Percentiles rank a stretch among this genome's conserved stretches.
Evolutionary conservation across 2,113 vertebrate genomes (phyloP).

Genomic region (Phrynosoma blainvillii): DNA sequence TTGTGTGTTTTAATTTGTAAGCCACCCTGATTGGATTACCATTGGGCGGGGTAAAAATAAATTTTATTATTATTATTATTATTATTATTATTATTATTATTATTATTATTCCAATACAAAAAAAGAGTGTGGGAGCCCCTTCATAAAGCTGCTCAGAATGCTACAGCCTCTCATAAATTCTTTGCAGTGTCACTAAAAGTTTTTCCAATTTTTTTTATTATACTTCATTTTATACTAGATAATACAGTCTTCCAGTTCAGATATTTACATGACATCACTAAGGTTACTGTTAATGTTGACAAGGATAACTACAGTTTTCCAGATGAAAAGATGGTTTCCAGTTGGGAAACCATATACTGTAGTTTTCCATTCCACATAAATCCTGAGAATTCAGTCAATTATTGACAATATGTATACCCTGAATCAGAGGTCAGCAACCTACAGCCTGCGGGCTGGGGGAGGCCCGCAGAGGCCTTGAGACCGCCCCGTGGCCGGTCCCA

Average conservation of each 20-base stretch:
- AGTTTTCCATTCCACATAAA: slow-evolving; percentile 4
- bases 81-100: too few relatives aligned
- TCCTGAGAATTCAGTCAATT: not conserved
- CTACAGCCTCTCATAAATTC: not conserved
- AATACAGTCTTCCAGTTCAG: not conserved
- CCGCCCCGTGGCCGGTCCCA: too few relatives aligned
- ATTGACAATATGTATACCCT: not conserved
- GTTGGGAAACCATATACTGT: not conserved
- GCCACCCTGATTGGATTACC: too few relatives aligned
- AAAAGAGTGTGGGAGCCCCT: not conserved
- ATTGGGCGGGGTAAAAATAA: too few relatives aligned
- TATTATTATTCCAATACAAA: not conserved
- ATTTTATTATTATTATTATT: too few relatives aligned
- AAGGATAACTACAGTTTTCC: not conserved
- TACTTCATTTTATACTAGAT: not conserved
- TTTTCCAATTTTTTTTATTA: not conserved
- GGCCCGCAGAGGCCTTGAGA: too few relatives aligned
- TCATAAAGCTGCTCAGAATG: not conserved
- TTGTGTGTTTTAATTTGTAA: too few relatives aligned
- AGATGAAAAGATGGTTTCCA: not conserved
- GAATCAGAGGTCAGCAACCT: too few relatives aligned
- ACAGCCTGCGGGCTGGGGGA: too few relatives aligned
- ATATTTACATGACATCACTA: too few relatives aligned
- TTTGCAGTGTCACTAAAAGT: not conserved
- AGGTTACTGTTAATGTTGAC: not conserved